Conservation (phyloP, 2,888 invertebrate species). For the Noctua fimbriata region DNA sequence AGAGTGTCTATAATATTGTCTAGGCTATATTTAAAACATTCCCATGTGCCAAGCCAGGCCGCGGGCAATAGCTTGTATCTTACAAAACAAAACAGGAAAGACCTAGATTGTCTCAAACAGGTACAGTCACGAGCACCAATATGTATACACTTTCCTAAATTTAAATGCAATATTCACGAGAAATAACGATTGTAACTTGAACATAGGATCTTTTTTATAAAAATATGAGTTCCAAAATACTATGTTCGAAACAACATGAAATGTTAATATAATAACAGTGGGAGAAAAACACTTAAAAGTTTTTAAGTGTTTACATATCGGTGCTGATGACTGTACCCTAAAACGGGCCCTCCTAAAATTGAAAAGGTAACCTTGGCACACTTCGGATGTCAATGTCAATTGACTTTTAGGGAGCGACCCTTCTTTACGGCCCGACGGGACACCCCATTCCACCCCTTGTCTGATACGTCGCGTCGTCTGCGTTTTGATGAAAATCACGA, state of each 20-base stretch:
- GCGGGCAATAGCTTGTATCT: background rate
- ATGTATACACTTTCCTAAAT: too few species aligned
- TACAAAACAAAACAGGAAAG: background rate
- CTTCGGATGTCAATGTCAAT: conserved; percentile 6
- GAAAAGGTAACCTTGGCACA: conserved; percentile 15
- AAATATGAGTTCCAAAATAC: too few species aligned
- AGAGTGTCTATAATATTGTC: background rate
- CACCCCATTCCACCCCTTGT: background rate
- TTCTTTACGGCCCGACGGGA: background rate
- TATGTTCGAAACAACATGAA: too few species aligned
- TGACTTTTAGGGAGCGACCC: conserved; percentile 3
- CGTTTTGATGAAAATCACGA: background rate
- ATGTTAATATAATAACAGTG: too few species aligned
- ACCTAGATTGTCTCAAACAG: background rate
- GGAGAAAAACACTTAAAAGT: too few species aligned
- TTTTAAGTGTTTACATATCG: too few species aligned
- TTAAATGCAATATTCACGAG: too few species aligned
- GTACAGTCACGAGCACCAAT: background rate
- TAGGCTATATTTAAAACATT: background rate
- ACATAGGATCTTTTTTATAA: too few species aligned
- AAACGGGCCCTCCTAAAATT: background rate
- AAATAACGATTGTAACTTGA: too few species aligned
- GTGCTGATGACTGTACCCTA: background rate
- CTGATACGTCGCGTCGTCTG: background rate
- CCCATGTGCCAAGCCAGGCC: too few species aligned